Percentiles rank a stretch among this genome's conserved stretches.
These are phyloP conservation scores for Gallirallus australis DNA, from an alignment of 2,797 vertebrate genomes.

Conservation along the genomic window DNA sequence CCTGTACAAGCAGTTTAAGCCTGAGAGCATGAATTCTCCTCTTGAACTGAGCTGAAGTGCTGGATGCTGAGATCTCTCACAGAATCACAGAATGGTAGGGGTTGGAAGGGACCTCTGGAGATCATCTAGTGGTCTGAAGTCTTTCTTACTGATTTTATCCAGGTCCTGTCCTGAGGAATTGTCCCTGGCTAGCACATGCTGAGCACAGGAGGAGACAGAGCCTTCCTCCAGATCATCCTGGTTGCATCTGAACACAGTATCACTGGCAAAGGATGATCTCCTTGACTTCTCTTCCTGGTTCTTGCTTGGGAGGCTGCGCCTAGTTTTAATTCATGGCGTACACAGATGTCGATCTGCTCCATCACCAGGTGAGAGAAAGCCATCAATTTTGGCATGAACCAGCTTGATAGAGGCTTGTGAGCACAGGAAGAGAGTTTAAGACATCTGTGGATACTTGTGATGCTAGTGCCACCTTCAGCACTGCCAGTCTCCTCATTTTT, in stretches of 20 bases:
- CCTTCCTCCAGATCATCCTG: rapidly evolving
- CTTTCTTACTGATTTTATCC: neutral
- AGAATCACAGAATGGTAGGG: no score
- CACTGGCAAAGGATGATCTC: neutral
- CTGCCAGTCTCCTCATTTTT: neutral
- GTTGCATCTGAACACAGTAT: neutral
- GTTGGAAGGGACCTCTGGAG: no score
- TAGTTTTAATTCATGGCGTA: neutral
- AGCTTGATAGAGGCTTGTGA: neutral
- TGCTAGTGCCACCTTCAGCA: neutral
- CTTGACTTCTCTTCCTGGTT: neutral
- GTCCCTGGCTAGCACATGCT: neutral
- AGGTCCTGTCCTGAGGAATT: neutral
- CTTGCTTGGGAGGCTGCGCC: neutral
- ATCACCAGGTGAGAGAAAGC: neutral
- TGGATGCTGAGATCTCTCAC: neutral
- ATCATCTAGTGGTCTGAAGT: neutral
- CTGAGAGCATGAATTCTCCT: neutral
- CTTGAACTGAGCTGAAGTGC: neutral
- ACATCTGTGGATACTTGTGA: neutral
- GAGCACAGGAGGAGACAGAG: neutral
- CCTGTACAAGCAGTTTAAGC: neutral
- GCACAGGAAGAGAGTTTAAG: neutral
- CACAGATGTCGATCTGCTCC: neutral
- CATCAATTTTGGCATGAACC: neutral